phyloP scores from a whole-genome alignment of 2,888 invertebrate species.

The Dilophus febrilis region DNA sequence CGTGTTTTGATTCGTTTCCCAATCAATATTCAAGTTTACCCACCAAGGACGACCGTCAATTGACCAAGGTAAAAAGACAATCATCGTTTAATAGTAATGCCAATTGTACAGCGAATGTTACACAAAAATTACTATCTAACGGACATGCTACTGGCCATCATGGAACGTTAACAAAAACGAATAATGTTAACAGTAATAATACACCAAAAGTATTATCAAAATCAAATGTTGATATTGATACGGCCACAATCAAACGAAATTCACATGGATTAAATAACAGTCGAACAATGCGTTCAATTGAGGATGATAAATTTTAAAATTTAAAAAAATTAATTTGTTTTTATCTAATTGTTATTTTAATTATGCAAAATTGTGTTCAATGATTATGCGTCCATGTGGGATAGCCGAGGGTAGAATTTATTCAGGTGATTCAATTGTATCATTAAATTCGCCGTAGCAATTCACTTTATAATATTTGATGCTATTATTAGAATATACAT shows the following conservation, averaged over 20 bases:
- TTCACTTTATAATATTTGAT: too few species aligned
- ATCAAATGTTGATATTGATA: slow-evolving; percentile 48
- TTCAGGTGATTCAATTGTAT: too few species aligned
- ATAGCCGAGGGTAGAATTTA: too few species aligned
- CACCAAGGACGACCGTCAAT: slow-evolving; percentile 47
- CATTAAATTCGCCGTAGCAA: too few species aligned
- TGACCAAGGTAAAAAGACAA: slow-evolving; percentile 38
- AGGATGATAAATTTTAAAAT: slow-evolving; percentile 27
- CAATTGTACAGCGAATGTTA: slow-evolving; percentile 23
- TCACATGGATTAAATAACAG: slow-evolving; percentile 47
- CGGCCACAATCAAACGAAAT: slow-evolving; percentile 57
- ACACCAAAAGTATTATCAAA: slow-evolving; percentile 52
- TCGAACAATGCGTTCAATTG: slow-evolving; percentile 20
- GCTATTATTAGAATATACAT: too few species aligned
- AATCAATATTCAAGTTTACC: slow-evolving; percentile 75
- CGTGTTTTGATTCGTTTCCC: slow-evolving; percentile 59
- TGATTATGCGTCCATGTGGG: neutral
- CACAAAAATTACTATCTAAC: slow-evolving; percentile 18
- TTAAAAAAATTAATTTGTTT: too few species aligned
- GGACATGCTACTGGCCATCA: slow-evolving; percentile 26
- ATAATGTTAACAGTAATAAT: slow-evolving; percentile 43
- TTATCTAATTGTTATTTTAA: too few species aligned
- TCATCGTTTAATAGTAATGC: slow-evolving; percentile 49
- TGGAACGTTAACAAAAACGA: slow-evolving; percentile 36
- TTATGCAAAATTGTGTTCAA: too few species aligned